These are phyloP conservation scores for Babylonia areolata DNA, from an alignment of 1,140 invertebrate genomes.

Conservation along the genomic window DNA sequence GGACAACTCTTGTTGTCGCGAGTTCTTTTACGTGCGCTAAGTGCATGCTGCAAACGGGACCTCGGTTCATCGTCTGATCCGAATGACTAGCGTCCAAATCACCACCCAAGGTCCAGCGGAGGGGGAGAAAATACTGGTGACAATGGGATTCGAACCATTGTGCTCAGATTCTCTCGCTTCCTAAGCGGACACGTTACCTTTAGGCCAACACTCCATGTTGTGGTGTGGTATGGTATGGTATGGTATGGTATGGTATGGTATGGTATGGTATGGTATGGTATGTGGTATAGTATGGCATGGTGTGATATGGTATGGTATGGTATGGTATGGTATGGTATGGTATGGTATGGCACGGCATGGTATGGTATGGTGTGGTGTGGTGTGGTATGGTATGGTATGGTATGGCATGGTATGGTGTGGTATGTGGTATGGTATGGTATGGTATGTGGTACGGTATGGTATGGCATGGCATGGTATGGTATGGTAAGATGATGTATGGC, in stretches of 20 bases:
- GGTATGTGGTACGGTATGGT: too few relatives aligned
- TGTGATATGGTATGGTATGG: constrained; percentile 57
- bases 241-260: constrained; percentile 52
- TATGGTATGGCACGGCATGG: constrained; percentile 49
- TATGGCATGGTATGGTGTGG: constrained; percentile 36
- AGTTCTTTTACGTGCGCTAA: too few relatives aligned
- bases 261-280: constrained; percentile 50
- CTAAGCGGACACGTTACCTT: too few relatives aligned
- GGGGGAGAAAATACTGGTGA: constrained; percentile 1
- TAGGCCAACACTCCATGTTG: constrained; percentile 45
- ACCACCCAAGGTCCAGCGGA: constrained; percentile 2
- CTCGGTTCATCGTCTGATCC: constrained; percentile 52
- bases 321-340: constrained; percentile 48
- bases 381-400: constrained; percentile 26
- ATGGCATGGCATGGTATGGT: too few relatives aligned
- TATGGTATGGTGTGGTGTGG: constrained; percentile 41
- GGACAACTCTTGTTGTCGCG: too few relatives aligned
- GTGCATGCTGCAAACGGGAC: too few relatives aligned
- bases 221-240: constrained; percentile 49
- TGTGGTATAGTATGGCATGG: constrained; percentile 60
- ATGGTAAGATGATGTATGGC: too few relatives aligned
- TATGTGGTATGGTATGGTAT: constrained; percentile 46
- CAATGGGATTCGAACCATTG: constrained; percentile 21
- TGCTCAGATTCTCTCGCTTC: too few relatives aligned
- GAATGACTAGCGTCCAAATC: constrained; percentile 9